Evolutionary conservation across 23 tunicate genomes (phyloP), one percentile per base, ranked within the genome.

Genomic region (Diplosoma virens): DNA sequence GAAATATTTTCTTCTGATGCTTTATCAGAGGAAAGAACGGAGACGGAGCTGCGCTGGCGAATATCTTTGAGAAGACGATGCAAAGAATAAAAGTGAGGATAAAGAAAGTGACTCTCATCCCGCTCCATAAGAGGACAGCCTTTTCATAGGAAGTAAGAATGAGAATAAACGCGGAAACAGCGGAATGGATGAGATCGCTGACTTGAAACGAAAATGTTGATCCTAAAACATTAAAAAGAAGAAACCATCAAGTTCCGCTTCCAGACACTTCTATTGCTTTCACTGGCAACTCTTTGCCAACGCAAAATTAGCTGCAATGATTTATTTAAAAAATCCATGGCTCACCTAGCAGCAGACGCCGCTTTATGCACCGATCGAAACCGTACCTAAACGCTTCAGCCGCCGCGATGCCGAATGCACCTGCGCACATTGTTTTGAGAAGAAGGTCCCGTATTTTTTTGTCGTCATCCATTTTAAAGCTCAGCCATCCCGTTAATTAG

Each of bases 391-490:
- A 6, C 28, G 52, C 52, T 29, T 80, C 84, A 3, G 84, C 84
- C 23, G 33, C 55, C 0, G 59, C 63, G 41, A 81, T 81, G 24
- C 72, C 68, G 0, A 66, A 33, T 32, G 78, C 93, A 82, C 86
- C 83, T 80, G 93, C 93, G 81, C 93, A 56, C 52, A 73, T 72
- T 46, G 73, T 73, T 55, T 47, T 67, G 9, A 59, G 25, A 16
- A 78, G 41, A 26, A 80, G 69, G 21, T 85, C 91, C 71, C 80
- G 61, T 71, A 86, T 86, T 33, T 86, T 80, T 7, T 4, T 7
- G 30, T 35, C 50, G 11, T 11, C 74, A 3, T 35, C 74, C 74
- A 67, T 67, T 56, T 56, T 56, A n/a, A 41, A 41, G 9, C n/a
- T n/a, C n/a, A n/a, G n/a, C n/a, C n/a, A n/a, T n/a, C n/a, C n/a